Conservation (phyloP, 2,113 vertebrate species). For the Syrmaticus mikado region DNA sequence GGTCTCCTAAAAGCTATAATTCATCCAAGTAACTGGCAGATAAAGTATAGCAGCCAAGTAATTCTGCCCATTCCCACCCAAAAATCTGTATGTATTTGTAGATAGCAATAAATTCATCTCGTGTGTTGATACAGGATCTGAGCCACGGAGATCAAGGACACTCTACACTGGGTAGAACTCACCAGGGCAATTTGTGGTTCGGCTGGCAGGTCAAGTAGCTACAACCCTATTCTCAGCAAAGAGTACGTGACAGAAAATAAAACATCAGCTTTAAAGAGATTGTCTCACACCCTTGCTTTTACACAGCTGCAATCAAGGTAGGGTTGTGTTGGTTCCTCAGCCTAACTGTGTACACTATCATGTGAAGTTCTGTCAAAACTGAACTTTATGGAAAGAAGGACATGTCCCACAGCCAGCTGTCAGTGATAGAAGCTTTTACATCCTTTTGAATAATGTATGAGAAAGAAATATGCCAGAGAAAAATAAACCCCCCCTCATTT, state of each 20-base stretch:
- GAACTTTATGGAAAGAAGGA: background rate
- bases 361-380: background rate
- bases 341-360: background rate
- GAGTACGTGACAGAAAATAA: conserved; percentile 1
- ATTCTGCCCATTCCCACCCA: conserved; percentile 28
- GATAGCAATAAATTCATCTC: background rate
- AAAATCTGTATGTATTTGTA: background rate
- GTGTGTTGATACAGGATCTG: background rate
- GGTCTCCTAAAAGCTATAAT: conserved; percentile 8
- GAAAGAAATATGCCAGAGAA: background rate
- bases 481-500: background rate
- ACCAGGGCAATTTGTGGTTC: background rate
- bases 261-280: background rate
- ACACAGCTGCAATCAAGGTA: background rate
- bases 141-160: background rate
- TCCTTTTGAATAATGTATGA: background rate
- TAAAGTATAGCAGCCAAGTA: conserved; percentile 15
- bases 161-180: background rate
- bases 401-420: background rate
- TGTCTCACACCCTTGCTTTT: background rate
- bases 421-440: background rate
- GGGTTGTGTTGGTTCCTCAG: background rate
- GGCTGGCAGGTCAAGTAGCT: background rate
- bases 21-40: conserved; percentile 36
- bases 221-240: background rate